A percentile compares a stretch with the other conserved stretches of the same genome.
phyloP scores from a whole-genome alignment of 2,113 vertebrate genomes.

The Morone chrysops region DNA sequence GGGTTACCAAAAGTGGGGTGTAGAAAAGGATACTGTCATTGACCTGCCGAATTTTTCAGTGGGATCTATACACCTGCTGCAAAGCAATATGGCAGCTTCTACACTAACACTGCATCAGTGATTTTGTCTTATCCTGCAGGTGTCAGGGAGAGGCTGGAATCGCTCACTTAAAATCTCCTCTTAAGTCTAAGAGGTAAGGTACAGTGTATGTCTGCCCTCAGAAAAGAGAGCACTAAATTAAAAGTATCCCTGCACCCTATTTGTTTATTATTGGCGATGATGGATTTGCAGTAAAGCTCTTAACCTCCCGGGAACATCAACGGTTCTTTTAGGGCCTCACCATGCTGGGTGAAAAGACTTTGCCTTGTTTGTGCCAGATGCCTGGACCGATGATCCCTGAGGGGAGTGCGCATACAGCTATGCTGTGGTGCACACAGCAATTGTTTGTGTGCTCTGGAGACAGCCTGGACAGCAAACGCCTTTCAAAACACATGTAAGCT shows the following conservation, averaged over 20 bases:
- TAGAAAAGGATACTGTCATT: slow-evolving; percentile 15
- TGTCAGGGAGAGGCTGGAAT: slow-evolving; percentile 11
- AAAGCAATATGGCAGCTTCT: slow-evolving; percentile 27
- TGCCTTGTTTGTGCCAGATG: slow-evolving; percentile 20
- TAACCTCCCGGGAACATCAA: not conserved
- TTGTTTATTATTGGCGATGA: not conserved
- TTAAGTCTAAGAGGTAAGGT: not conserved
- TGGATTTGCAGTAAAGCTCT: not conserved
- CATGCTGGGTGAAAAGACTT: not conserved
- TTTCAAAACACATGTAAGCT: slow-evolving; percentile 41
- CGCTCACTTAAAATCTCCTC: slow-evolving; percentile 2
- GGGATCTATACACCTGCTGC: slow-evolving; percentile 4
- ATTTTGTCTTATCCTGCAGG: slow-evolving; percentile 14
- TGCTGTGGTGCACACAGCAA: slow-evolving; percentile 25
- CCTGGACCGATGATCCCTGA: slow-evolving; percentile 29
- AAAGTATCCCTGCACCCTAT: not conserved
- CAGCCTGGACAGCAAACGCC: slow-evolving; percentile 2
- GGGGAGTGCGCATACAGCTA: slow-evolving; percentile 2
- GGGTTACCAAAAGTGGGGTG: not conserved
- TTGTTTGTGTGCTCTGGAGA: slow-evolving; percentile 36
- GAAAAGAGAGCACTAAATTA: not conserved
- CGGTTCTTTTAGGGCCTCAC: not conserved
- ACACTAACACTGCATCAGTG: slow-evolving; percentile 6
- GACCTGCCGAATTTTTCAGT: slow-evolving; percentile 30
- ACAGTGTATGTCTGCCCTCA: not conserved